Percentiles rank a stretch among this genome's conserved stretches.
phyloP scores from a whole-genome alignment of 2,888 invertebrate species.

The Crocallis elinguaria region DNA sequence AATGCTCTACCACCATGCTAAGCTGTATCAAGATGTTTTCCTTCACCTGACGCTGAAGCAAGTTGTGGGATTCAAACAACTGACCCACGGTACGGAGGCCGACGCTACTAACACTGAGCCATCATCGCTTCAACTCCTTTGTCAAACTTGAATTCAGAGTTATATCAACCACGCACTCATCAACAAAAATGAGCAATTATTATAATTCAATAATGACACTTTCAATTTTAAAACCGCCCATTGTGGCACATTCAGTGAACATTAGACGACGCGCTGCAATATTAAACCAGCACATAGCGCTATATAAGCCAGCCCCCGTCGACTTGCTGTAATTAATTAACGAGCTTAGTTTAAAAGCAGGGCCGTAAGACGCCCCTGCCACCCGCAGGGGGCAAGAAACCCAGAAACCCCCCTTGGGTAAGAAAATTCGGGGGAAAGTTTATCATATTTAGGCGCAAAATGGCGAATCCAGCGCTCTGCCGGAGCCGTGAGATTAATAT shows the following conservation, averaged over 20 bases:
- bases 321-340: conserved; percentile 86
- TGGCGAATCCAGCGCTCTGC: conserved; percentile 83
- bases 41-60: too few relatives aligned
- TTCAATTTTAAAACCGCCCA: conserved; percentile 29
- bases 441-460: conserved; percentile 85
- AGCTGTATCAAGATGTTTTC: too few relatives aligned
- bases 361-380: conserved; percentile 79
- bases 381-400: conserved; percentile 66
- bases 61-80: too few relatives aligned
- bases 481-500: conserved; percentile 82
- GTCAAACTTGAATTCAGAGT: too few relatives aligned
- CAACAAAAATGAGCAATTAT: too few relatives aligned
- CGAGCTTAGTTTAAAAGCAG: conserved; percentile 86
- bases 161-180: too few relatives aligned
- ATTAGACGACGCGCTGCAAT: conserved; percentile 60
- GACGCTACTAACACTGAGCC: too few relatives aligned
- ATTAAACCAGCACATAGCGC: conserved; percentile 80
- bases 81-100: too few relatives aligned
- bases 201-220: neutral
- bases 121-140: too few relatives aligned
- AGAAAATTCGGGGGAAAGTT: conserved; percentile 84
- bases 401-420: conserved; percentile 62
- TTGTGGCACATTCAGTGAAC: conserved; percentile 34
- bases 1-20: too few relatives aligned
- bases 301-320: conserved; percentile 71